A percentile compares a stretch with the other conserved stretches of the same genome.
Evolutionary conservation across 2,797 vertebrate genomes (phyloP).

Genomic region (Gadopsis marmoratus): DNA sequence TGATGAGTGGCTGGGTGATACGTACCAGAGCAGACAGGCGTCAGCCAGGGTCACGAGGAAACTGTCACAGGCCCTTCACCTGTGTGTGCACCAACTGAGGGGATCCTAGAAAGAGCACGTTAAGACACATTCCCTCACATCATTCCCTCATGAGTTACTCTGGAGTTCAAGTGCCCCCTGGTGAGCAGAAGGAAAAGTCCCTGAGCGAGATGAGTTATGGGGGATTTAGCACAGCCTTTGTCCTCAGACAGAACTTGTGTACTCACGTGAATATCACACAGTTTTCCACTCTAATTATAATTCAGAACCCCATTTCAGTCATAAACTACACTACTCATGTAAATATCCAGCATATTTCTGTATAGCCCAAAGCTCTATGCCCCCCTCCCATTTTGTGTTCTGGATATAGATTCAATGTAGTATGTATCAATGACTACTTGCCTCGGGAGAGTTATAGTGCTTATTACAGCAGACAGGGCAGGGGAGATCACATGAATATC

Average conservation of each 20-base stretch:
- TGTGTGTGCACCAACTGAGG: conserved; percentile 36
- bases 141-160: conserved; percentile 23
- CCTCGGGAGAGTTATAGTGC: conserved; percentile 70
- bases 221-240: conserved; percentile 36
- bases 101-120: conserved; percentile 46
- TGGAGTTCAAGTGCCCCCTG: conserved; percentile 70
- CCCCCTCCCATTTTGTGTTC: conserved; percentile 47
- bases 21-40: conserved; percentile 56
- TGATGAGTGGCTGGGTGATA: conserved; percentile 61
- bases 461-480: conserved; percentile 77
- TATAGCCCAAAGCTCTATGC: conserved; percentile 42
- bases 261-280: conserved; percentile 19
- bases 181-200: conserved; percentile 56
- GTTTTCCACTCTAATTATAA: conserved; percentile 42
- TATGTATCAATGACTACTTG: conserved; percentile 70
- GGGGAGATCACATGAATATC: conserved; percentile 75
- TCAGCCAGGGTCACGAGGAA: conserved; percentile 59
- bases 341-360: conserved; percentile 63
- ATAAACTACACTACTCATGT: conserved; percentile 46
- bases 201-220: conserved; percentile 1
- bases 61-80: conserved; percentile 60
- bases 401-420: conserved; percentile 69
- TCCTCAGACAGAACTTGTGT: conserved; percentile 39
- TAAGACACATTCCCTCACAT: conserved; percentile 44
- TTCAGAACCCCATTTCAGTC: conserved; percentile 42